Conservation (phyloP, 2,113 vertebrate species). For the Echinops telfairi region DNA sequence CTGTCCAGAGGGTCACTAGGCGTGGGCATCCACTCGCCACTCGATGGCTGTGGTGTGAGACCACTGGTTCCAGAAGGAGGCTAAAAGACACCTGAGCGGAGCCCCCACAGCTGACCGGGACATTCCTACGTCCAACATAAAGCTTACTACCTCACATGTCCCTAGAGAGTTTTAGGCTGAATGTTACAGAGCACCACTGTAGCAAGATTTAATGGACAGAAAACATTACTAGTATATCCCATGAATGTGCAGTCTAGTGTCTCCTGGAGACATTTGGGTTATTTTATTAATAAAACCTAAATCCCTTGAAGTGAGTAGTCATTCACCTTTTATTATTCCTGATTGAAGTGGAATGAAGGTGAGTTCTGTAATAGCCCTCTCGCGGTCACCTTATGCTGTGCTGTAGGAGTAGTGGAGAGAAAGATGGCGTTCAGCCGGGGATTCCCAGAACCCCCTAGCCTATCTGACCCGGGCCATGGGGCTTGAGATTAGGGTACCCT, state of each 20-base stretch:
- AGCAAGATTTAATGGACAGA: background rate
- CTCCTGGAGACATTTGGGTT: background rate
- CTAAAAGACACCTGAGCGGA: background rate
- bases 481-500: background rate
- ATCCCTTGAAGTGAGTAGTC: background rate
- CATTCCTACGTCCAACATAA: background rate
- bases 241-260: slow-evolving; percentile 15
- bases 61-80: background rate
- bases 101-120: background rate
- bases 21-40: too few species aligned
- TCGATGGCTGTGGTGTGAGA: background rate
- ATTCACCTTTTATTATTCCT: slow-evolving; percentile 20
- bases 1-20: too few species aligned
- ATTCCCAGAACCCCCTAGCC: background rate
- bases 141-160: background rate
- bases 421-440: background rate
- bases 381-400: background rate
- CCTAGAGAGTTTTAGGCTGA: background rate
- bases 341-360: slow-evolving; percentile 6
- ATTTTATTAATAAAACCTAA: slow-evolving; percentile 46
- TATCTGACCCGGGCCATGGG: too few species aligned
- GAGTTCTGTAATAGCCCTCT: background rate
- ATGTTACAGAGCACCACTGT: background rate
- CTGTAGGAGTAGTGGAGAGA: background rate
- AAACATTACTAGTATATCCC: background rate